Evolutionary conservation across 2,888 invertebrate genomes (phyloP), one percentile per base, ranked within the genome.

Genomic region (Pasiphila rectangulata): DNA sequence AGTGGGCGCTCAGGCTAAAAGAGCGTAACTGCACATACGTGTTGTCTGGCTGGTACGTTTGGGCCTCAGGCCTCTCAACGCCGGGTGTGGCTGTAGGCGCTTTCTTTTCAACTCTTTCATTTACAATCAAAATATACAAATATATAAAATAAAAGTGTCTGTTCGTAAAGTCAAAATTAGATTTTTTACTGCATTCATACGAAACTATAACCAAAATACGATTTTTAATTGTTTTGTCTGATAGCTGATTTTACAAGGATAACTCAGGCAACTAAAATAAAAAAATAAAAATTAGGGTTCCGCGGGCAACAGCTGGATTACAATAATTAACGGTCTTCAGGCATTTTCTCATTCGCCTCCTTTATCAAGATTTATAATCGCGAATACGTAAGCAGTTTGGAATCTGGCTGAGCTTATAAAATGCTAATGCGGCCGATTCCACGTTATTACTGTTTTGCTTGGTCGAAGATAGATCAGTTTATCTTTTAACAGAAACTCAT

Each of bases 81-180:
- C 20, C 38, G 39, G 54, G 51, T 35, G 56, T 42, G 54, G 50
- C 50, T 7, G 29, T 32, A 36, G 42, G 37, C 40, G 49, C 56
- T 59, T 59, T 59, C 56, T 56, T 56, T 55, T 49, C 39, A 53
- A 46, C 53, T 47, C 45, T 32, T 41, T 19, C 35, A 51, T 51
- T 56, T 51, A 50, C 55, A 55, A 57, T 54, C 44, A 38, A 57
- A 59, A 53, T 56, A 59, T 67, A n/a, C n/a, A n/a, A n/a, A n/a
- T n/a, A n/a, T n/a, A n/a, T n/a, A n/a, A n/a, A n/a, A n/a, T n/a
- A n/a, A n/a, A n/a, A n/a, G n/a, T n/a, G n/a, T n/a, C n/a, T n/a
- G n/a, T n/a, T n/a, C n/a, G n/a, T n/a, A n/a, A n/a, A n/a, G n/a
- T n/a, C n/a, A n/a, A n/a, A n/a, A n/a, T n/a, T n/a, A n/a, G n/a